These are phyloP conservation scores for Drosophila algonquin DNA, from an alignment of 2,888 invertebrate species.

Conservation along the genomic window DNA sequence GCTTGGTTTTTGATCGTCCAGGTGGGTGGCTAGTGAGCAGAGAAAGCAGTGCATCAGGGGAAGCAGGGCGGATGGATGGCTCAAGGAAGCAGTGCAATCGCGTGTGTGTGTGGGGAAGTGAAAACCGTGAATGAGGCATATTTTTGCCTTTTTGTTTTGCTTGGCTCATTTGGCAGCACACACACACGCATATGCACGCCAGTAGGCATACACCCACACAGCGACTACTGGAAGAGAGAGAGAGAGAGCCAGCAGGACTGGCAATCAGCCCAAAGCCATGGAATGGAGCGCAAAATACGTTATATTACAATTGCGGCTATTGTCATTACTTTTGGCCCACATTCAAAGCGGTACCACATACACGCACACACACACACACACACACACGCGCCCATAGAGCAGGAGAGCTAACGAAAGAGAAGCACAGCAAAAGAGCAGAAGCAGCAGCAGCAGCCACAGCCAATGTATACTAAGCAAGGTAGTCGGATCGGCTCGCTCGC, in stretches of 20 bases:
- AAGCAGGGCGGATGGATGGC: background rate
- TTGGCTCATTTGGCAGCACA: conserved; percentile 70
- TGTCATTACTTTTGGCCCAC: conserved; percentile 77
- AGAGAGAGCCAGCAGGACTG: conserved; percentile 37
- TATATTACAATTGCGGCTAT: conserved; percentile 68
- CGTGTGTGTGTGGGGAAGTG: conserved; percentile 8
- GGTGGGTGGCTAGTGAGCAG: conserved; percentile 6
- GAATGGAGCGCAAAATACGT: conserved; percentile 19
- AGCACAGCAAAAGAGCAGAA: conserved; percentile 1
- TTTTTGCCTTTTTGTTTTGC: conserved; percentile 79
- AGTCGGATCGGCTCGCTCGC: too few species aligned
- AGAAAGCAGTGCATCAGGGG: conserved; percentile 11
- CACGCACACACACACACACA: conserved; percentile 20
- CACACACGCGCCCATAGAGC: conserved; percentile 4
- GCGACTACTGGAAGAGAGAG: conserved; percentile 22
- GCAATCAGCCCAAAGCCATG: conserved; percentile 48
- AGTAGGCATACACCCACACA: conserved; percentile 42
- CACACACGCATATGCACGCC: conserved; percentile 37
- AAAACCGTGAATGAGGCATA: conserved; percentile 34
- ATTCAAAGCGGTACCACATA: conserved; percentile 55
- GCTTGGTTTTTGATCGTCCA: background rate
- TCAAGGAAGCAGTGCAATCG: conserved; percentile 2
- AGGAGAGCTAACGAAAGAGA: conserved; percentile 9
- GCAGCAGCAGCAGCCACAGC: background rate
- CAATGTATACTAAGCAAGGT: too few species aligned